These are phyloP conservation scores for Pandemis cinnamomeana DNA, from an alignment of 2,888 invertebrate genomes.

Conservation along the genomic window DNA sequence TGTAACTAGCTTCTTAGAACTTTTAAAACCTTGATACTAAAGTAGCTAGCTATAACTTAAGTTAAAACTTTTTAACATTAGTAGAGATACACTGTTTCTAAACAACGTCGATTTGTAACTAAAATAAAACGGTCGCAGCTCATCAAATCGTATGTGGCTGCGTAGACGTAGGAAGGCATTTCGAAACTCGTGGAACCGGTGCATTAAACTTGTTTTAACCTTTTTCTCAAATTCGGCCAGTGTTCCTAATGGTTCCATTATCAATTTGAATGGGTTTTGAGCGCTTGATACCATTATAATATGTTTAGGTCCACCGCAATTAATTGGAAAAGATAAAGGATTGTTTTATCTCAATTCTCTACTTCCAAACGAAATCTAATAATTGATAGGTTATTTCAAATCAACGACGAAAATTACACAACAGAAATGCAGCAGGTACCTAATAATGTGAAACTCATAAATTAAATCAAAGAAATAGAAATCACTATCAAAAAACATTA, in stretches of 20 bases:
- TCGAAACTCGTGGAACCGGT: conserved; percentile 39
- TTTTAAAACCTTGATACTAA: background rate
- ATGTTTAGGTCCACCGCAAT: background rate
- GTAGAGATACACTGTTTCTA: background rate
- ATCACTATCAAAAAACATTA: background rate
- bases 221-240: conserved; percentile 28
- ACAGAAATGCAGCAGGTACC: too few relatives aligned
- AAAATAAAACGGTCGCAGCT: conserved; percentile 20
- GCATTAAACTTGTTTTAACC: conserved; percentile 37
- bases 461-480: too few relatives aligned
- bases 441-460: too few relatives aligned
- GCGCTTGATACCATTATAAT: background rate
- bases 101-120: background rate
- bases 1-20: background rate
- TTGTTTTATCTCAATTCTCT: background rate
- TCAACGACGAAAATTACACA: background rate
- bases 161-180: conserved; percentile 22
- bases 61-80: background rate
- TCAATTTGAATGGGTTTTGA: background rate
- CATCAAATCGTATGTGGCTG: background rate
- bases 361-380: background rate
- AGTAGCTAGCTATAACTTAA: background rate
- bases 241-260: conserved; percentile 7
- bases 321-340: background rate
- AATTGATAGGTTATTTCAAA: background rate